A percentile compares a stretch with the other conserved stretches of the same genome.
Conservation (phyloP, 2,888 invertebrate species). For the Drosophila kambysellisi region DNA sequence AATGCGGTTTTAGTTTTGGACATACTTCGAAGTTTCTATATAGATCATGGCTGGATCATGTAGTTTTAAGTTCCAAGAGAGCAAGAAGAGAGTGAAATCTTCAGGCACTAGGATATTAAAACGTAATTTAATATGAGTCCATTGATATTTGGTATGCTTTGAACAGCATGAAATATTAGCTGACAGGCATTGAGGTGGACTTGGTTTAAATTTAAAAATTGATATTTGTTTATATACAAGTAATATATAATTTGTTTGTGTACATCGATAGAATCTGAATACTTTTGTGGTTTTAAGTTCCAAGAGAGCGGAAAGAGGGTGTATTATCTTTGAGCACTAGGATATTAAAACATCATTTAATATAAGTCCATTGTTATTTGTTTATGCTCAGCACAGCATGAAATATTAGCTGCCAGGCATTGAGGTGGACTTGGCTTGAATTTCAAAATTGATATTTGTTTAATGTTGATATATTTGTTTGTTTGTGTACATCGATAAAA, state of each 20-base stretch:
- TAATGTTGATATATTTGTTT: not conserved
- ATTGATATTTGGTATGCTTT: slow-evolving; percentile 35
- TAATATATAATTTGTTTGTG: not conserved
- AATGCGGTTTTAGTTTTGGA: slow-evolving; percentile 65
- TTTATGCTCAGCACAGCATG: slow-evolving; percentile 36
- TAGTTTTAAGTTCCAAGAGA: slow-evolving; percentile 49
- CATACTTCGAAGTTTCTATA: slow-evolving; percentile 5
- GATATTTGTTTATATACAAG: not conserved
- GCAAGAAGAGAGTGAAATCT: slow-evolving; percentile 31
- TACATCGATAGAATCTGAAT: slow-evolving; percentile 8
- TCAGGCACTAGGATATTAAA: slow-evolving; percentile 65
- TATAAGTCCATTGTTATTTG: slow-evolving; percentile 43
- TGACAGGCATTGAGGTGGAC: slow-evolving; percentile 57
- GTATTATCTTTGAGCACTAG: slow-evolving; percentile 54
- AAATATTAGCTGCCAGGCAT: slow-evolving; percentile 31
- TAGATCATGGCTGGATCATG: not conserved
- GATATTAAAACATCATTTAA: slow-evolving; percentile 53
- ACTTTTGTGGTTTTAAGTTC: slow-evolving; percentile 62
- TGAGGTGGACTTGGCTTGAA: slow-evolving; percentile 83
- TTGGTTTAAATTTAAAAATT: slow-evolving; percentile 81
- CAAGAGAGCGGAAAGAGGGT: slow-evolving; percentile 55
- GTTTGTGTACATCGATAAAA: not conserved
- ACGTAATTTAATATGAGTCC: slow-evolving; percentile 44
- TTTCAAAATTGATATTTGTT: not conserved
- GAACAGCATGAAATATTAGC: slow-evolving; percentile 5